phyloP scores from a whole-genome alignment of 2,888 invertebrate species.

The Penaeus monodon region DNA sequence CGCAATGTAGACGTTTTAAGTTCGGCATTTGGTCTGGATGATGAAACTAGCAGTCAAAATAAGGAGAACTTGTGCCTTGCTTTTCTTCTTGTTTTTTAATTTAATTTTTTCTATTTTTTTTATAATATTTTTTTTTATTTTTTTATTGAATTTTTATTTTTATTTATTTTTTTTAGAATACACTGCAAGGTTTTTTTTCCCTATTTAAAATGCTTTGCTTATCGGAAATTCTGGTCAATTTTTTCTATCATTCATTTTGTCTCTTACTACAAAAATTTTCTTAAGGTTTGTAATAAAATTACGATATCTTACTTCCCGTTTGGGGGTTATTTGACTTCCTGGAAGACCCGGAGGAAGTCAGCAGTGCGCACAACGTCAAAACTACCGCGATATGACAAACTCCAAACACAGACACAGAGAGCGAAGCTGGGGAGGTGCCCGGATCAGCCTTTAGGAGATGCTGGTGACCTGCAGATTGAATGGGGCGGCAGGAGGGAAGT shows the following conservation, averaged over 20 bases:
- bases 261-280: background rate
- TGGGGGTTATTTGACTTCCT: conserved; percentile 92
- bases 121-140: too few relatives aligned
- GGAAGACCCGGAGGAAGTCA: conserved; percentile 96
- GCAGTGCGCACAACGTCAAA: conserved; percentile 90
- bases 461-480: conserved; percentile 87
- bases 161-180: too few relatives aligned
- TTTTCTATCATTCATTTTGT: too few relatives aligned
- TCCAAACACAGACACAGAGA: conserved; percentile 72
- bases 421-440: conserved; percentile 75
- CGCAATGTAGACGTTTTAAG: conserved; percentile 88
- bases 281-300: background rate
- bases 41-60: conserved; percentile 65
- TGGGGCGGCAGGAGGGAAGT: conserved; percentile 70
- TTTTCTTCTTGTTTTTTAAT: too few relatives aligned
- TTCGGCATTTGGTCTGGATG: conserved; percentile 82
- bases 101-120: too few relatives aligned
- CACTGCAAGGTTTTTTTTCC: too few relatives aligned
- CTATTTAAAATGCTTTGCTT: too few relatives aligned
- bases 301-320: background rate
- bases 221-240: too few relatives aligned
- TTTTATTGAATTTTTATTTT: too few relatives aligned
- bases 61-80: background rate
- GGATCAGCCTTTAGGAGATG: conserved; percentile 92
- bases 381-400: conserved; percentile 75